Conservation (phyloP, 2,797 vertebrate species). For the Eutrigla gurnardus region DNA sequence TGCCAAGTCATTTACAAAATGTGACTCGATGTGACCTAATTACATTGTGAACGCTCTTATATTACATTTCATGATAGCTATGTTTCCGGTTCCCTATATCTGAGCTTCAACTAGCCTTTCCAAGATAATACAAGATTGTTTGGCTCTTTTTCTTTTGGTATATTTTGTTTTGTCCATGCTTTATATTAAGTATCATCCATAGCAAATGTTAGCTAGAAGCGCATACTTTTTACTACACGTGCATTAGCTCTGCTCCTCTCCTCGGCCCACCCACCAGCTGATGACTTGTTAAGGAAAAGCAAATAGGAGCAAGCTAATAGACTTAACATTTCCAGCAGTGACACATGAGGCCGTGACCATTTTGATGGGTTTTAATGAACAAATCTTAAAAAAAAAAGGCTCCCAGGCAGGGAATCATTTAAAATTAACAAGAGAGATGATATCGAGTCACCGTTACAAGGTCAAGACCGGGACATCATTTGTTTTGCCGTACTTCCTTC, state of each 20-base stretch:
- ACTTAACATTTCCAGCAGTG: constrained; percentile 24
- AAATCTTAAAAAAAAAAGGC: constrained; percentile 36
- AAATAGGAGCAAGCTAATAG: constrained; percentile 11
- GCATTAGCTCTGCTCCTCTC: constrained; percentile 1
- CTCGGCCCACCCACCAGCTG: constrained; percentile 17
- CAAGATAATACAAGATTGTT: constrained; percentile 13
- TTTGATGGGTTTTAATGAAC: constrained; percentile 42
- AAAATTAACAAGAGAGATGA: constrained; percentile 70
- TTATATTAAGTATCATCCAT: not conserved
- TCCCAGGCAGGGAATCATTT: constrained; percentile 55
- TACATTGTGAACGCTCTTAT: constrained; percentile 23
- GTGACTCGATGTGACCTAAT: constrained; percentile 23
- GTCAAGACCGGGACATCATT: constrained; percentile 72
- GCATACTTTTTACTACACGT: not conserved
- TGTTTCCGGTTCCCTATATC: constrained; percentile 8
- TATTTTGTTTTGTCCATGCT: not conserved
- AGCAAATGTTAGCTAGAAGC: not conserved
- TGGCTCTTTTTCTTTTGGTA: not conserved
- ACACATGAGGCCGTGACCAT: constrained; percentile 30
- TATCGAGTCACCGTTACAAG: constrained; percentile 63
- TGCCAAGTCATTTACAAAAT: constrained; percentile 1
- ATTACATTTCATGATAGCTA: constrained; percentile 30
- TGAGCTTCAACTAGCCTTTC: constrained; percentile 12
- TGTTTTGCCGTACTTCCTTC: constrained; percentile 59
- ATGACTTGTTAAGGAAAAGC: constrained; percentile 23